Evolutionary conservation across 2,888 invertebrate species (phyloP), one percentile per base, ranked within the genome.

Genomic region (Mythimna loreyi): DNA sequence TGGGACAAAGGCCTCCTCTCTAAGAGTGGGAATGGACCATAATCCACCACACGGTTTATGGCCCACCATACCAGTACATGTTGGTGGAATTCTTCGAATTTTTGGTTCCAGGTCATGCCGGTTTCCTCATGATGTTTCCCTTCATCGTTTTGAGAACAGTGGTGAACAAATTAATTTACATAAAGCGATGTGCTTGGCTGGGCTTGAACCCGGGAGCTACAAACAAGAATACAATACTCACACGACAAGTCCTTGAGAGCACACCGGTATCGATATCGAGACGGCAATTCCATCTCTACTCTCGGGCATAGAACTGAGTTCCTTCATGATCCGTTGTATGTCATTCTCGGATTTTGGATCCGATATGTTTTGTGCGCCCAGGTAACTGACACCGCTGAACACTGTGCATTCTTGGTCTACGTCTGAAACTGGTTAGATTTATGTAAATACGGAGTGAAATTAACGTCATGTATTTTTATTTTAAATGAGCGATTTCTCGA

Each of bases 231-330:
- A 53, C 0, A 3, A 63, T 72, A 92, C 98, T 97, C 93, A 99
- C 99, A 99, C 98, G 55, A 99, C 99, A 72, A 98, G 97, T 67
- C 99, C 99, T 90, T 99, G 98, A 0, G 99, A 98, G 88, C 98
- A 98, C 80, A 98, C 98, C 6, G 99, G 99, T 83, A 99, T 98
- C 33, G 99, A 98, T 78, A 99, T 97, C 0, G 98, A 98, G 6
- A 99, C 98, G 86, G 98, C 98, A 64, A 99, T 98, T 8, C 98
- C 98, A 89, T 97, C 97, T 23, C 96, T 92, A 80, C 96, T 97
- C 83, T 96, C 95, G 0, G 92, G 98, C 97, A 96, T 96, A 81
- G 98, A 98, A 90, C 99, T 99, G 60, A 99, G 96, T 88, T 99
- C 98, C 79, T 97, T 97, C 98, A 99, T 99, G 90, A 99, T 99